A percentile compares a stretch with the other conserved stretches of the same genome.
Evolutionary conservation across 1,140 invertebrate species (phyloP).

Genomic region (Hylyphantes graminicola): DNA sequence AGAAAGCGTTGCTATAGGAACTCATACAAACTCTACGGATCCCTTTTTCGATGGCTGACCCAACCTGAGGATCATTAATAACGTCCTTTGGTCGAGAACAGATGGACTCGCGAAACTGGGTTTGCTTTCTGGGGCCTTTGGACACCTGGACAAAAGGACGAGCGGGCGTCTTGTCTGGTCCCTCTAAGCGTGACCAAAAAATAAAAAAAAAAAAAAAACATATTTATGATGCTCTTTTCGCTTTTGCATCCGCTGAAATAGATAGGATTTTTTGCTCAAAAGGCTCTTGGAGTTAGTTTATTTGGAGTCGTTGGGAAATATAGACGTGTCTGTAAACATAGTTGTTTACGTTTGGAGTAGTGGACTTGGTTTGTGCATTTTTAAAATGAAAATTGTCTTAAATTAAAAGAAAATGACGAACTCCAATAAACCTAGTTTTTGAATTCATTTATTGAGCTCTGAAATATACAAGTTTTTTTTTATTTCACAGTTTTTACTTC

Average conservation of each 20-base stretch:
- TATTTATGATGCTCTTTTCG: conserved; percentile 59
- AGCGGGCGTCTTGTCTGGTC: conserved; percentile 41
- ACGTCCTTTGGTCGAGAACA: conserved; percentile 43
- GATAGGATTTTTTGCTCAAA: conserved; percentile 1
- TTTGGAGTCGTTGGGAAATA: too few relatives aligned
- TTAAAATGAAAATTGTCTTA: too few relatives aligned
- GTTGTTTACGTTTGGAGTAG: too few relatives aligned
- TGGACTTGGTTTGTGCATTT: too few relatives aligned
- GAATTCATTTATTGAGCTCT: too few relatives aligned
- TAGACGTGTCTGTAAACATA: too few relatives aligned
- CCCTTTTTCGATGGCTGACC: conserved; percentile 56
- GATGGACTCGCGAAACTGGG: conserved; percentile 56
- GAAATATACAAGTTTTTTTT: too few relatives aligned
- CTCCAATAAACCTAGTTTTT: too few relatives aligned
- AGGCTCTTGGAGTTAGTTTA: too few relatives aligned
- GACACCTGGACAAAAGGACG: conserved; percentile 57
- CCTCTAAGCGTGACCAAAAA: conserved; percentile 24
- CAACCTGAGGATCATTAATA: conserved; percentile 58
- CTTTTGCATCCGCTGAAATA: conserved; percentile 35
- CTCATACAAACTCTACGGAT: conserved; percentile 55
- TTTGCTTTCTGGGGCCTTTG: conserved; percentile 50
- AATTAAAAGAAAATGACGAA: too few relatives aligned
- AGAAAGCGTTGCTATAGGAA: conserved; percentile 59
- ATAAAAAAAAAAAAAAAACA: too few relatives aligned
- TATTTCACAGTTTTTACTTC: too few relatives aligned